These are phyloP conservation scores for Charadrius vociferus DNA, from an alignment of 2,113 vertebrate genomes.

Conservation along the genomic window DNA sequence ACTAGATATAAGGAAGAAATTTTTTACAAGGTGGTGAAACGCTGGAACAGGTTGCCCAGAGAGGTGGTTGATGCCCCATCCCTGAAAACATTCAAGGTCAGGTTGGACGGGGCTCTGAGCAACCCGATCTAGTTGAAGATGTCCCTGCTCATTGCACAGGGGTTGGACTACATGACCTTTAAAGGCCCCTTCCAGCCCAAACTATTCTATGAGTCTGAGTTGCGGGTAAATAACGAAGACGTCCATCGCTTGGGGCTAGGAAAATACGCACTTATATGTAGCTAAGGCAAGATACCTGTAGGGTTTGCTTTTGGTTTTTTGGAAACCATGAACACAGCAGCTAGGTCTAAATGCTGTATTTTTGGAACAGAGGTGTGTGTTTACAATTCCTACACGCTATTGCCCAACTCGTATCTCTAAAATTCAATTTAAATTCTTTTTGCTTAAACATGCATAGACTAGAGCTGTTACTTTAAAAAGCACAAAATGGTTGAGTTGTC, in stretches of 20 bases:
- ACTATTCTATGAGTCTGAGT: neutral
- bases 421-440: neutral
- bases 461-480: neutral
- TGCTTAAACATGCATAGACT: neutral
- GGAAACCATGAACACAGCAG: rapidly evolving
- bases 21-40: neutral
- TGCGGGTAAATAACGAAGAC: neutral
- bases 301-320: neutral
- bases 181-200: neutral
- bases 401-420: neutral
- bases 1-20: neutral
- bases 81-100: neutral
- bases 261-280: neutral
- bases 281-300: neutral
- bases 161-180: neutral
- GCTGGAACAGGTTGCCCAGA: neutral
- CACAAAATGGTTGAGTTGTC: neutral
- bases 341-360: neutral
- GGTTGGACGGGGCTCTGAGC: neutral
- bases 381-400: neutral
- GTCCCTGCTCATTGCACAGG: neutral
- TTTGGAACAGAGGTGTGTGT: neutral
- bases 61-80: neutral
- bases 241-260: neutral
- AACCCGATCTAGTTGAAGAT: neutral